Conservation (phyloP, 2,113 vertebrate species). For the Microtus oregoni region DNA sequence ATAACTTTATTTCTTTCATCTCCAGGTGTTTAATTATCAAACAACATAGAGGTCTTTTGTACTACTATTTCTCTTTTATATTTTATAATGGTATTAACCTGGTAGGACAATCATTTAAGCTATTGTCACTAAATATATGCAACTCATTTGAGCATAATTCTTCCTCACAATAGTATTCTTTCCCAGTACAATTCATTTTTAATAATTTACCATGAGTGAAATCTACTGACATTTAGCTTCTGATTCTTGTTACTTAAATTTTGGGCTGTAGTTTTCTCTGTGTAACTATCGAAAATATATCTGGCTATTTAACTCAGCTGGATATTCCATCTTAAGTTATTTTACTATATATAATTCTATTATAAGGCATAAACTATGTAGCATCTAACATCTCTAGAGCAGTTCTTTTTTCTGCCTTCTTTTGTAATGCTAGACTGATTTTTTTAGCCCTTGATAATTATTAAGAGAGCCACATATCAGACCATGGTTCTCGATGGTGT, state of each 20-base stretch:
- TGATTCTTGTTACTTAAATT: not conserved
- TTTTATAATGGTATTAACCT: slow-evolving; percentile 68
- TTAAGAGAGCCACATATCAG: not conserved
- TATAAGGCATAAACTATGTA: not conserved
- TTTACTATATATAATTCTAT: not conserved
- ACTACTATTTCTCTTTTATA: slow-evolving; percentile 60
- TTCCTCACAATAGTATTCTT: slow-evolving; percentile 2
- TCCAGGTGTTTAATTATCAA: slow-evolving; percentile 67
- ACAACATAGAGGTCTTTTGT: slow-evolving; percentile 55
- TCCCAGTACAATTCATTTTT: slow-evolving; percentile 38
- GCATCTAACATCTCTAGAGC: not conserved
- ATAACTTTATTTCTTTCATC: slow-evolving; percentile 65
- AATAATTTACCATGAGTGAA: not conserved
- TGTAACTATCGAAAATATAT: not conserved
- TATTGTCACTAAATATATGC: slow-evolving; percentile 56
- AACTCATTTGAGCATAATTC: slow-evolving; percentile 60
- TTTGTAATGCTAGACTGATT: not conserved
- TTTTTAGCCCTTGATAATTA: not conserved
- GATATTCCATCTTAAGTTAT: not conserved
- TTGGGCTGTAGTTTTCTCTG: slow-evolving; percentile 9
- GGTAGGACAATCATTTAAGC: slow-evolving; percentile 62
- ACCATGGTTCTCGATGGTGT: not conserved
- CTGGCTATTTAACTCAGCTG: not conserved
- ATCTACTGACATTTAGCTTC: slow-evolving; percentile 46
- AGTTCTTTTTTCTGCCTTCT: not conserved